Base-by-base conservation (phyloP, 2,797 vertebrate genomes). In the Hippopotamyrus pictus region DNA sequence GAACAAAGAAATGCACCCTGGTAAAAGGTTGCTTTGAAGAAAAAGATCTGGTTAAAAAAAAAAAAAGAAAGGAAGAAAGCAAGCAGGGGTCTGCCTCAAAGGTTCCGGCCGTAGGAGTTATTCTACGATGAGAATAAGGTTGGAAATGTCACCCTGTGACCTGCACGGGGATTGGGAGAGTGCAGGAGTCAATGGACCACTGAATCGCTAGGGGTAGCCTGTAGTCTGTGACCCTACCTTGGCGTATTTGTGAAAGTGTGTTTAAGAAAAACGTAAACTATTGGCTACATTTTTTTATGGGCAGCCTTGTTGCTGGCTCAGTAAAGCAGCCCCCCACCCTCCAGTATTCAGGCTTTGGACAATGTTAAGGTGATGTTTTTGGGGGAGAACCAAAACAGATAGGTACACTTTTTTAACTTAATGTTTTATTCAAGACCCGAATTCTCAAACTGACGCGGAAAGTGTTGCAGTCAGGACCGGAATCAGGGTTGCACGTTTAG, bases 1-100 rank as follows among this genome's bases (percentile, higher is more conserved):
- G 91, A 90, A 90, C 88, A 19, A 83, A 54, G 88, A 54, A 88
- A 89, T 25, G 62, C 88, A 85, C 84, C 89, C 22, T 44, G 46
- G 88, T 88, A 88, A 90, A 29, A 37, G 87, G 46, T 90, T 83
- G 22, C 73, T 91, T 92, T 90, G 86, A 92, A 89, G 84, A 37
- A 69, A 29, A 62, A 88, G 69, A 89, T 79, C 85, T 37, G 1
- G 14, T 62, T 17, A 29, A 14, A 29, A 19, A 76, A 44, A 88
- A 59, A 25, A 9, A 82, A 48, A 44, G 76, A n/a, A n/a, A 41
- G 19, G 62, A 85, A 29, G 51, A 88, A 88, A 62, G 88, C 87
- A 89, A 79, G 86, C 87, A 87, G 65, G 2, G 57, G 37, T 90
- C 76, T 46, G 53, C 4, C 86, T 44, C 83, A 87, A 87, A 46